Base-by-base conservation (phyloP, 1,140 invertebrate species). In the Stratiolaelaps scimitus region DNA sequence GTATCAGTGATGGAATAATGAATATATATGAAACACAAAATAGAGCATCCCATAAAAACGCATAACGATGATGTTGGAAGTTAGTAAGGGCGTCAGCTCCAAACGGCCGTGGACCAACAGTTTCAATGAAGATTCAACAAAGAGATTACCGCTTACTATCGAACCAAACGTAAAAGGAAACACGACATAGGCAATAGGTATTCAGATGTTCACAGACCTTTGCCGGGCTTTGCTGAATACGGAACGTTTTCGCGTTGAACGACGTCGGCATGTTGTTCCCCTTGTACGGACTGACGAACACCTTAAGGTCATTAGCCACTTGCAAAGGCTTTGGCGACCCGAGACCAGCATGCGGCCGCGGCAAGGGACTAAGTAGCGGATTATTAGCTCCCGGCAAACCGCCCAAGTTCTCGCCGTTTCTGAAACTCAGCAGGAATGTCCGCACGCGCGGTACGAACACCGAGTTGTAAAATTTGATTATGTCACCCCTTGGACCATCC, bases 211-310 rank as follows among this genome's bases (percentile, higher is more conserved):
- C 10, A 40, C 34, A 6, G 34, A 60, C 53, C 53, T 60, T 60
- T 15, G 53, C 53, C 13, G 53, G 53, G 26, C 53, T 60, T 34
- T 60, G 53, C 20, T 60, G 53, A 26, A 60, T 60, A 15, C 53
- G 13, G 53, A 60, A 60, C n/a, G 53, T 60, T 60, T 60, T 60
- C 10, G 53, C 53, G 34, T 60, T 60, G 23, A 29, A 34, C 26
- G 53, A 19, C 15, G 26, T 26, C 34, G 53, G 53, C 26, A 60
- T 60, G 53, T 60, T 60, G 23, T 60, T 60, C 17, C 53, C 53
- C 26, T 60, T 60, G 53, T 60, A 60, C 4, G 53, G 23, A 60
- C 53, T 60, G 53, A 60, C 53, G 23, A 60, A 60, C 15, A 60
- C 53, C 23, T 60, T 60, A 15, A 60, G 26, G 23, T 60, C 53